Conservation (phyloP, 2,113 vertebrate genomes). For the Ammodytes marinus region DNA sequence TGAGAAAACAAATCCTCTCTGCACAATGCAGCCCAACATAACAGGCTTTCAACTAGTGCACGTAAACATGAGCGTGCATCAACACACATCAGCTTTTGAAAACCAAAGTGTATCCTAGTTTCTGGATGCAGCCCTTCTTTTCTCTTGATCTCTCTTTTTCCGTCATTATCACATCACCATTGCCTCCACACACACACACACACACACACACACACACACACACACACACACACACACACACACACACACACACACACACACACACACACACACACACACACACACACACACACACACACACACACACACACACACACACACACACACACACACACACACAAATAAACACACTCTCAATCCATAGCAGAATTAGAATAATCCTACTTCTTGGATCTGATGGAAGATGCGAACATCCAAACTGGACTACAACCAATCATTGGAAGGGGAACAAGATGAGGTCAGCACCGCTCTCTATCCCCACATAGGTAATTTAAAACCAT, state of each 20-base stretch:
- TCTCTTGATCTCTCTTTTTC: constrained; percentile 24
- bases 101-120: constrained; percentile 23
- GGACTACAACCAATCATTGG: constrained; percentile 29
- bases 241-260: no score
- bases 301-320: no score
- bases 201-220: background rate
- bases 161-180: background rate
- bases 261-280: no score
- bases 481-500: constrained; percentile 34
- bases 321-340: no score
- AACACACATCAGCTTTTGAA: constrained; percentile 31
- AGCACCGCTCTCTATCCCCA: background rate
- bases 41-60: constrained; percentile 36
- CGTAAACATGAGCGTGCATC: background rate
- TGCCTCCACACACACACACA: background rate
- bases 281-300: no score
- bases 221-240: background rate
- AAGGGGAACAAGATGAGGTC: constrained; percentile 7
- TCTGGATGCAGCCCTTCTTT: constrained; percentile 32
- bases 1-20: constrained; percentile 60
- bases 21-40: constrained; percentile 39
- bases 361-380: constrained; percentile 38
- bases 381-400: constrained; percentile 46
- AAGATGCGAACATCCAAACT: constrained; percentile 22
- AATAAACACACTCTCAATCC: background rate